phyloP scores from a whole-genome alignment of 2,113 vertebrate species.

The Cheirogaleus medius region DNA sequence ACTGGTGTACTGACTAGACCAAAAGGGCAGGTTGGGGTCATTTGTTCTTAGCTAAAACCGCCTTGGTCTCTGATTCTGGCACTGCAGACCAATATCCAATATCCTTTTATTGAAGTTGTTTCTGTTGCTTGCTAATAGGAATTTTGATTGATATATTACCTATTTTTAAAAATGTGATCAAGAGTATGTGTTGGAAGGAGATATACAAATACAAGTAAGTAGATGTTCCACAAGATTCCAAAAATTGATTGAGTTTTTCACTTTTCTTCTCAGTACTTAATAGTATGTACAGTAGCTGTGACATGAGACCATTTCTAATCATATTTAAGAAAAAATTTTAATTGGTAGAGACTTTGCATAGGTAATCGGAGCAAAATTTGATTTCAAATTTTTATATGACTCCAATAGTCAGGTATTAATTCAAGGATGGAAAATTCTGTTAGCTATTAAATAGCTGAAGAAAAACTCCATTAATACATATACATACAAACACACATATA shows the following conservation, averaged over 20 bases:
- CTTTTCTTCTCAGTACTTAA: not conserved
- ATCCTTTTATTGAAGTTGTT: not conserved
- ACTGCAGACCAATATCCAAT: not conserved
- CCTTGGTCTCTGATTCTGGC: not conserved
- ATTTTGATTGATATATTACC: not conserved
- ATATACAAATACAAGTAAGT: not conserved
- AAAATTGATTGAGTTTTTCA: not conserved
- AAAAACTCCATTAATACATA: constrained; percentile 61
- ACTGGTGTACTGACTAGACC: not conserved
- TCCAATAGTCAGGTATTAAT: not conserved
- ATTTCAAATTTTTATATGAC: constrained; percentile 16
- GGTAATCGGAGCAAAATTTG: not conserved
- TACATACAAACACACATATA: not conserved
- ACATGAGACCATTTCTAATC: not conserved
- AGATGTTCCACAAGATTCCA: not conserved
- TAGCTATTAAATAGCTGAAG: constrained; percentile 27
- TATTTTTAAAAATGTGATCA: not conserved
- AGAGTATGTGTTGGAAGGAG: not conserved
- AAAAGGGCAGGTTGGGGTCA: not conserved
- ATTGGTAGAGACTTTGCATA: not conserved
- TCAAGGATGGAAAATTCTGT: constrained; percentile 16
- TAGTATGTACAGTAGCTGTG: not conserved
- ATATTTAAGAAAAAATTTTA: not conserved
- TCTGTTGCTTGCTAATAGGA: not conserved
- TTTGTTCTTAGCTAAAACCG: not conserved